Percentiles rank a stretch among this genome's conserved stretches.
phyloP scores from a whole-genome alignment of 2,797 vertebrate genomes.

The Phataginus tetradactyla region DNA sequence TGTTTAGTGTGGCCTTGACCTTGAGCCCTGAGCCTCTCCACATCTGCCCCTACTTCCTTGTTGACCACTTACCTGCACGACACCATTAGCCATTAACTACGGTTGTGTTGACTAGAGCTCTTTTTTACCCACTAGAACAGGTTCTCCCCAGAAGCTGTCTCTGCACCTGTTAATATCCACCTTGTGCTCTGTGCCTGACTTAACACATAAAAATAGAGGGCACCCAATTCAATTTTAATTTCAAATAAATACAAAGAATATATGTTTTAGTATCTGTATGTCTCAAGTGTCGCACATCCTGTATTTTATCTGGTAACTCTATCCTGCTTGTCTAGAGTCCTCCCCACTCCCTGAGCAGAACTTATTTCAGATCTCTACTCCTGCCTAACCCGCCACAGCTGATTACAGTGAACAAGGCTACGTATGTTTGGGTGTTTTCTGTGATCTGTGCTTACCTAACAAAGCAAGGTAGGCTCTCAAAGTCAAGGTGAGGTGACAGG shows the following conservation, averaged over 20 bases:
- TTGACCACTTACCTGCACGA: neutral
- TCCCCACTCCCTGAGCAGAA: neutral
- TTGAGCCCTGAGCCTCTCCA: neutral
- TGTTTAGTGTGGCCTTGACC: neutral
- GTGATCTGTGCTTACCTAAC: neutral
- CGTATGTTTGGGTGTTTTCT: neutral
- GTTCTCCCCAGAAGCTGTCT: neutral
- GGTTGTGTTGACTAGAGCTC: neutral
- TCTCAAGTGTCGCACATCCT: neutral
- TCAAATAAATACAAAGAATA: neutral
- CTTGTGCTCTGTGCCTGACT: neutral
- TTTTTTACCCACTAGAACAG: neutral
- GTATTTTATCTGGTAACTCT: neutral
- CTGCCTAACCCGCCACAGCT: neutral
- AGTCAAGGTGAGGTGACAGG: neutral
- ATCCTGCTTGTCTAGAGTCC: neutral
- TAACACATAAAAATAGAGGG: constrained; percentile 20
- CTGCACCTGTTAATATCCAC: neutral
- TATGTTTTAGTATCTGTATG: neutral
- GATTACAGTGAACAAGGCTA: neutral
- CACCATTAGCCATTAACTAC: neutral
- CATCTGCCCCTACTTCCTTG: neutral
- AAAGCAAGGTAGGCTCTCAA: neutral
- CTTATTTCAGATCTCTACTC: neutral
- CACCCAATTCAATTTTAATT: neutral